Base-by-base conservation (phyloP, 2,797 vertebrate genomes). In the Cyclura pinguis region DNA sequence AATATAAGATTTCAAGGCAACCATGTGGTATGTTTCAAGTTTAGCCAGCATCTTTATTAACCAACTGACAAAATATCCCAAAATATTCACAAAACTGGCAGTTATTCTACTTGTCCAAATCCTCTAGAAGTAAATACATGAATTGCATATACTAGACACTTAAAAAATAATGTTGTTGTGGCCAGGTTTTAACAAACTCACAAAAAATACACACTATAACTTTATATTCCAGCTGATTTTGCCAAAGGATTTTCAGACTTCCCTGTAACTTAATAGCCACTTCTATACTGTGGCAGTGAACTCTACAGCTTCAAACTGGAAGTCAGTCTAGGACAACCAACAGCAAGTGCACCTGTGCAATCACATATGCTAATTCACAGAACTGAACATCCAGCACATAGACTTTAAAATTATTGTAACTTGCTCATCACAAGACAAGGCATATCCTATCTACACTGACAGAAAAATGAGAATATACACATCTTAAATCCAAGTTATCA, bases 321-420 rank as follows among this genome's bases (percentile, higher is more conserved):
- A 97, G 96, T 96, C 96, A 97, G 95, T 95, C 96, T 96, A 96
- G 95, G 95, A 95, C 92, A 97, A 95, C 97, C 97, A 97, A 97
- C 95, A 97, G 96, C 95, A 97, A 97, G 94, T 92, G 94, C 96
- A 97, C 96, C 96, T 97, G 96, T 95, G 96, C 93, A 62, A 97
- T 96, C 93, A 91, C 93, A 95, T 96, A 96, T 95, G 96, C 96
- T 95, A 94, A 95, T 96, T 95, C 95, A 96, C 92, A 94, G 93
- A 90, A 90, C 93, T 96, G 94, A 94, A 93, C 89, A 29, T 86
- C 85, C 94, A 78, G 93, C 92, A 96, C 91, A 93, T 88, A 85
- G 72, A 24, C 74, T 52, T 89, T 62, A 52, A 32, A 89, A 78
- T 89, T 77, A 95, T 88, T 86, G 92, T 88, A 73, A 80, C 73